These are phyloP conservation scores for Pangasius krempfi DNA, from an alignment of 2,797 vertebrate genomes.

Conservation along the genomic window DNA sequence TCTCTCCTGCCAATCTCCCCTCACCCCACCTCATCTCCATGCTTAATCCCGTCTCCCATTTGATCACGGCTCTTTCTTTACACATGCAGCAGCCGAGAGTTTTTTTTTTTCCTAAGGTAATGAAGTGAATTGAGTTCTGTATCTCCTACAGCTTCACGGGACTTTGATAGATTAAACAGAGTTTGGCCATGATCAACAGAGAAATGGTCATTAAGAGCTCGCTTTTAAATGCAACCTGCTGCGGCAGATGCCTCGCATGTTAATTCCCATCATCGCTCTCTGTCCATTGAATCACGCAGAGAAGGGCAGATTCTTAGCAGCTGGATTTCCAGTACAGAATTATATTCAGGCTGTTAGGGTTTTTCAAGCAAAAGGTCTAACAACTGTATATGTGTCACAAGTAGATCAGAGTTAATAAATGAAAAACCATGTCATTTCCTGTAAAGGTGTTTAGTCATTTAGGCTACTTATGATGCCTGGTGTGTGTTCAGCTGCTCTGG, in stretches of 20 bases:
- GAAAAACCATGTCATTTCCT: not conserved
- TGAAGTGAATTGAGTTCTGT: slow-evolving; percentile 51
- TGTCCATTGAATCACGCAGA: slow-evolving; percentile 56
- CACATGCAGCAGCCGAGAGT: slow-evolving; percentile 15
- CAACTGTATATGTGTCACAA: not conserved
- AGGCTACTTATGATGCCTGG: not conserved
- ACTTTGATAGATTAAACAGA: slow-evolving; percentile 71
- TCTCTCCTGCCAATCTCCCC: not conserved
- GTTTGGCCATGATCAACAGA: slow-evolving; percentile 66
- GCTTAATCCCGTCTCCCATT: slow-evolving; percentile 45
- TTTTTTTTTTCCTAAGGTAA: slow-evolving; percentile 45
- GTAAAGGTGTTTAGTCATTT: not conserved
- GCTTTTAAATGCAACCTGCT: slow-evolving; percentile 58
- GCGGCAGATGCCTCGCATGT: slow-evolving; percentile 64
- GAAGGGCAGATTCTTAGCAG: slow-evolving; percentile 27
- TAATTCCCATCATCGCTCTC: slow-evolving; percentile 64
- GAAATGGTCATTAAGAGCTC: slow-evolving; percentile 64
- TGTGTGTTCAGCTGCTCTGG: not conserved
- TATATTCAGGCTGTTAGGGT: not conserved
- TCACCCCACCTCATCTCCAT: slow-evolving; percentile 22
- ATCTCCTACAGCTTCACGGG: slow-evolving; percentile 57
- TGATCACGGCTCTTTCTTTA: slow-evolving; percentile 40
- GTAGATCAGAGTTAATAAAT: slow-evolving; percentile 1
- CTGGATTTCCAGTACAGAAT: slow-evolving; percentile 16
- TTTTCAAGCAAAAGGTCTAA: not conserved